Evolutionary conservation across 2,113 vertebrate genomes (phyloP), one percentile per base, ranked within the genome.

Genomic region (Rhipidura dahli): DNA sequence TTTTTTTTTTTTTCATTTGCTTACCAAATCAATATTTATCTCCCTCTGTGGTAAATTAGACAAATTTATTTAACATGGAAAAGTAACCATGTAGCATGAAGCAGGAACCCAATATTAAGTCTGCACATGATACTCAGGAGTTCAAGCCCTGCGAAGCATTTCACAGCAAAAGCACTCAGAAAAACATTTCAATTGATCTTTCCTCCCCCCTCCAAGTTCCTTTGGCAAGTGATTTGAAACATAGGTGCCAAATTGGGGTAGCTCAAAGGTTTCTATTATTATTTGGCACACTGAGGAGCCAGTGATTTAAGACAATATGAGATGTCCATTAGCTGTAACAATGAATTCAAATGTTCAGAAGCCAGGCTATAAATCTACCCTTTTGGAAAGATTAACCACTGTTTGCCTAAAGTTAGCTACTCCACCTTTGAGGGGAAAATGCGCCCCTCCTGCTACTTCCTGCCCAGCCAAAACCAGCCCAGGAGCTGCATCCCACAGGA

Each of bases 271-370:
- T 97, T 95, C 93, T 97, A 85, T 97, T 96, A 83, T 94, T 87
- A 75, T 96, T 87, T 97, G 96, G 96, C 96, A 94, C 87, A 49
- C 44, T 81, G 80, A 93, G 82, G 70, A 97, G 94, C 82, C 87
- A 80, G 89, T 96, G 96, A 97, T 97, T 97, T 97, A 97, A 94
- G 95, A 95, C 95, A 96, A 94, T 96, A 95, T 83, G 94, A 97
- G 97, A 96, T 93, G 94, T 97, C 97, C 96, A 97, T 96, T 92
- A 93, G 86, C 54, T 92, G 84, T 97, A 90, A 96, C 87, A 78
- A 87, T 92, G 95, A 90, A 97, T 91, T 90, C 86, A 89, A 97
- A 89, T 76, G 84, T 70, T 91, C 60, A 88, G 87, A 71, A 97
- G 71, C 71, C 75, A 72, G 75, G 40, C 77, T 73, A 59, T 61